Base-by-base conservation (phyloP, 2,797 vertebrate species). In the Enteromius trimaculatus region DNA sequence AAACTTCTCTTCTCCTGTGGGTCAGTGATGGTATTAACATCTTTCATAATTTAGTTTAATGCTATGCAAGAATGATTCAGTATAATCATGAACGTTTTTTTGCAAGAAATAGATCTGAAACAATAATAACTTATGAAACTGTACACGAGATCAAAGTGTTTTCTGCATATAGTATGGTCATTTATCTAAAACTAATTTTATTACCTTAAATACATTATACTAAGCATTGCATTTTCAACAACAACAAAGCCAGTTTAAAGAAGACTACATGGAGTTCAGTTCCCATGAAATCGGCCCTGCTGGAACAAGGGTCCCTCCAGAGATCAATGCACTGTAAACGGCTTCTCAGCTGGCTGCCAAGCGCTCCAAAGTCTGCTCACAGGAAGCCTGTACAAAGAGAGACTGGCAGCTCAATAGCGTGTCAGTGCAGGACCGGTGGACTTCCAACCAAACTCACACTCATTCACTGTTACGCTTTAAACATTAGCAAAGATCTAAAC, bases 331-430 rank as follows among this genome's bases (percentile, higher is more conserved):
- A 87, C 92, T 89, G 91, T 88, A 91, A 89, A 90, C 87, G 88
- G 87, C 85, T 88, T 89, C 86, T 90, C 82, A 82, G 84, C 84
- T 86, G 86, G 84, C 87, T 91, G 88, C 88, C 91, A 92, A 86
- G 82, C 85, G 80, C 81, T 87, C 77, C 69, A 51, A 86, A 87
- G 88, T 82, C 84, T 42, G 74, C 83, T 88, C 78, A 89, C 77
- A 89, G 77, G 86, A 84, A 88, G 84, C 74, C 64, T 81, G 85
- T 62, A 92, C 86, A 90, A 88, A 90, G 81, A 80, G 64, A 78
- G 77, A 85, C 64, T 88, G 84, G 53, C 86, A 87, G 77, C 65
- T 83, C 86, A 85, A 81, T 74, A 79, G 65, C 8, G 4, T 37
- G 29, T 68, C 80, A 72, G 37, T 72, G 44, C 77, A 80, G 9